Conservation (phyloP, 2,797 vertebrate species). For the Buphagus erythrorhynchus region DNA sequence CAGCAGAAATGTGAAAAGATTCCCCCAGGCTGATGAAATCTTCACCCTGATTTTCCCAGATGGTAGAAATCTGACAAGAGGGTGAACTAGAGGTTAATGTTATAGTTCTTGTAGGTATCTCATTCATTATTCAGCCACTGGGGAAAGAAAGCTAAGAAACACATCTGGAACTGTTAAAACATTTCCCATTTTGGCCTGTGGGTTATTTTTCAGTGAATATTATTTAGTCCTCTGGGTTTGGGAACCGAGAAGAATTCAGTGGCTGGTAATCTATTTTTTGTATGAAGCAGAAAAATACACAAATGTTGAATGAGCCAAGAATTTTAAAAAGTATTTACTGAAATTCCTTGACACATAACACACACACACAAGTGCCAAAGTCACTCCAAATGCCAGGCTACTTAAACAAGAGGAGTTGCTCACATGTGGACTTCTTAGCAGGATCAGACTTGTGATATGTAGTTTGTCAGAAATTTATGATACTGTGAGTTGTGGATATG, state of each 20-base stretch:
- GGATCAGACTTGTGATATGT: background rate
- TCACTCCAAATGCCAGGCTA: slow-evolving; percentile 2
- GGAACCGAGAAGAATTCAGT: background rate
- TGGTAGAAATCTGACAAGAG: background rate
- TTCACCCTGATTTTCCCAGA: background rate
- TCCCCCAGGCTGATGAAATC: background rate
- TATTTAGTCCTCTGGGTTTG: slow-evolving; percentile 12
- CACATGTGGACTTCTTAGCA: background rate
- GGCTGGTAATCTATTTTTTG: background rate
- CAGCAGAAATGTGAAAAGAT: background rate
- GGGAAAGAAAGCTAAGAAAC: slow-evolving; percentile 9
- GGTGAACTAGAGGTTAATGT: slow-evolving; percentile 43
- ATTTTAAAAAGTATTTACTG: background rate
- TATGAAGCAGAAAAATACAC: background rate
- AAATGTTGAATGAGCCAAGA: background rate
- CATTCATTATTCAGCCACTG: slow-evolving; percentile 10
- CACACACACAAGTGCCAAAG: background rate
- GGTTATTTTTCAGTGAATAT: slow-evolving; percentile 19
- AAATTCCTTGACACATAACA: background rate
- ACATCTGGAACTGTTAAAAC: slow-evolving; percentile 46
- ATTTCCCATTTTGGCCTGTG: slow-evolving; percentile 1
- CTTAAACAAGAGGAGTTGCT: slow-evolving; percentile 1
- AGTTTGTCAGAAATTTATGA: background rate
- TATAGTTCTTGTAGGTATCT: slow-evolving; percentile 6
- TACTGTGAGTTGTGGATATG: background rate